A percentile compares a stretch with the other conserved stretches of the same genome.
Conservation (phyloP, 2,113 vertebrate genomes). For the Epinephelus moara region DNA sequence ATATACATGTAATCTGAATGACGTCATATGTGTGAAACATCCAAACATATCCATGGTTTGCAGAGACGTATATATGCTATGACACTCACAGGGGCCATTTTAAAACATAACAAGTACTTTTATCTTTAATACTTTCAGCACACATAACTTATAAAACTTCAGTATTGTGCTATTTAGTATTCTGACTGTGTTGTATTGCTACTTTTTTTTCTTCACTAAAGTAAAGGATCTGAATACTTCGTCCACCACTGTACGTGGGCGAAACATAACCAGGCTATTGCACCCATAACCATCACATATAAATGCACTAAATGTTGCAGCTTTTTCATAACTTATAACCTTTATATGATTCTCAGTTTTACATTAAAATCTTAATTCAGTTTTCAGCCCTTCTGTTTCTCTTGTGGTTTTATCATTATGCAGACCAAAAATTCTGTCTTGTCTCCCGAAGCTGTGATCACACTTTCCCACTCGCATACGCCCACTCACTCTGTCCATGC, state of each 20-base stretch:
- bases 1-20: no score
- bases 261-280: no score
- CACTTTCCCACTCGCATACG: constrained; percentile 73
- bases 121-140: background rate
- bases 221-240: no score
- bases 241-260: background rate
- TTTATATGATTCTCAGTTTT: constrained; percentile 24
- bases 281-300: background rate
- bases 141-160: background rate
- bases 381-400: constrained; percentile 45
- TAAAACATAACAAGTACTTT: background rate
- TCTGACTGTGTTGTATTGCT: background rate
- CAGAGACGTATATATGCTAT: background rate
- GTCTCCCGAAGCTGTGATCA: constrained; percentile 70
- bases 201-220: no score
- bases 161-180: background rate
- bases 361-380: constrained; percentile 26
- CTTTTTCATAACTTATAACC: constrained; percentile 15
- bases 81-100: background rate
- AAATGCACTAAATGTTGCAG: background rate
- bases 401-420: constrained; percentile 50
- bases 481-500: constrained; percentile 70
- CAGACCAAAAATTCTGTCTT: constrained; percentile 61
- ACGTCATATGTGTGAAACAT: no score
- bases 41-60: no score